Evolutionary conservation across 2,888 invertebrate genomes (phyloP).

Genomic region (Sympetrum striolatum): DNA sequence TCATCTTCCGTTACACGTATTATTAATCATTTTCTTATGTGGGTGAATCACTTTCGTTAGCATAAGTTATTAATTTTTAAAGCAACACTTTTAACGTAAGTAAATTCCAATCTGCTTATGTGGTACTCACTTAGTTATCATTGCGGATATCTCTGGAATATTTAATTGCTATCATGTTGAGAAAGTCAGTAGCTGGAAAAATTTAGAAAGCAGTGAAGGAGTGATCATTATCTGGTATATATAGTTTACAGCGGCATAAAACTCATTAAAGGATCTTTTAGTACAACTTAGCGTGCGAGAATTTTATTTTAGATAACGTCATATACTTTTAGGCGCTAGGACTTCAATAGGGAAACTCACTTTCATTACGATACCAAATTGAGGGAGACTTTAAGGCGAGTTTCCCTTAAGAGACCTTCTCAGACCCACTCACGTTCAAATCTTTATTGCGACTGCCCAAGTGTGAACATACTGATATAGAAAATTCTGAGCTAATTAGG

Average conservation of each 20-base stretch:
- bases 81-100: too few species aligned
- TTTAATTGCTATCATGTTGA: too few species aligned
- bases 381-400: background rate
- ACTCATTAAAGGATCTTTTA: background rate
- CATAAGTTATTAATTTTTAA: too few species aligned
- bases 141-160: too few species aligned
- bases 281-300: background rate
- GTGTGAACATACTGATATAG: background rate
- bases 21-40: too few species aligned
- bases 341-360: background rate
- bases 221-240: background rate
- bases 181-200: too few species aligned
- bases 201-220: too few species aligned
- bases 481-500: background rate
- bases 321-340: background rate
- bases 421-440: background rate
- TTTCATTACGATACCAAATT: slow-evolving; percentile 19
- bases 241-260: background rate
- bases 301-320: background rate
- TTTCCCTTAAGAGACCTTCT: background rate
- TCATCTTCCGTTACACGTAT: too few species aligned
- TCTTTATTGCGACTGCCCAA: background rate
- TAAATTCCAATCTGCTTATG: too few species aligned
- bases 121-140: too few species aligned
- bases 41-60: too few species aligned